Percentiles rank a stretch among this genome's conserved stretches.
Evolutionary conservation across 2,113 vertebrate genomes (phyloP).

Genomic region (Chinchilla lanigera): DNA sequence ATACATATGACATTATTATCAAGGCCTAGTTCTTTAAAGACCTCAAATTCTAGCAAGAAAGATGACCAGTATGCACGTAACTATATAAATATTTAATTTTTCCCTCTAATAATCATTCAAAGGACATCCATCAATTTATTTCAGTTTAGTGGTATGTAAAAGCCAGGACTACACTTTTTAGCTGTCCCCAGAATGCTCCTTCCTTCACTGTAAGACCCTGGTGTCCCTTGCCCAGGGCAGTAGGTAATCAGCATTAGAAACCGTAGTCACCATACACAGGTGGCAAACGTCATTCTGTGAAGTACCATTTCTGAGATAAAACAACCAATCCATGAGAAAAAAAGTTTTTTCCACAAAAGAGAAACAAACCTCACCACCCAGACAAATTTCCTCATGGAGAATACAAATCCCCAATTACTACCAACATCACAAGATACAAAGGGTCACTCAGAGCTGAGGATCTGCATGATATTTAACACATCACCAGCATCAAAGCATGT

Average conservation of each 20-base stretch:
- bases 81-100: constrained; percentile 22
- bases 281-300: neutral
- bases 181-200: constrained; percentile 23
- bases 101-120: constrained; percentile 50
- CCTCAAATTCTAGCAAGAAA: constrained; percentile 56
- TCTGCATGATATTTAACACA: constrained; percentile 86
- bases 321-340: neutral
- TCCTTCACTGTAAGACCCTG: neutral
- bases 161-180: constrained; percentile 5
- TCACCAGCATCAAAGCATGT: constrained; percentile 84
- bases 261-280: constrained; percentile 36
- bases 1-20: neutral
- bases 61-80: neutral
- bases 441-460: constrained; percentile 74
- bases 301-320: constrained; percentile 64
- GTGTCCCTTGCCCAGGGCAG: constrained; percentile 48
- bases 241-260: constrained; percentile 68
- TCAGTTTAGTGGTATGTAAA: neutral
- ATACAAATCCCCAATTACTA: constrained; percentile 87
- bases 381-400: constrained; percentile 85
- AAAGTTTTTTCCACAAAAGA: constrained; percentile 73
- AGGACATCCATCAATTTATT: constrained; percentile 17
- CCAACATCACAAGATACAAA: constrained; percentile 86
- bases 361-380: constrained; percentile 81
- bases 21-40: neutral